Base-by-base conservation (phyloP, 2,113 vertebrate genomes). In the Tympanuchus pallidicinctus region DNA sequence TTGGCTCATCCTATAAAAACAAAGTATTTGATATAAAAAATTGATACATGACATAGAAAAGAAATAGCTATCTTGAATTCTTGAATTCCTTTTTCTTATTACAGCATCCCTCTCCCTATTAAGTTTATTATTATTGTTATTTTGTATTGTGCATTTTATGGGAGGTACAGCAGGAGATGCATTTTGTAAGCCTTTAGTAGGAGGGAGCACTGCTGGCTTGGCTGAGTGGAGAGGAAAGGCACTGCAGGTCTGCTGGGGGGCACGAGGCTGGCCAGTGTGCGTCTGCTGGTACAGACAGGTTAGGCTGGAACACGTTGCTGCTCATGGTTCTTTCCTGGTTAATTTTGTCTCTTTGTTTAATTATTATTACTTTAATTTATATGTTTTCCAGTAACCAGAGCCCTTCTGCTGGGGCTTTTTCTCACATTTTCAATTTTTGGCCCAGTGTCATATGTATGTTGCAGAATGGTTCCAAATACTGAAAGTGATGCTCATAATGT, bases 331-430 rank as follows among this genome's bases (percentile, higher is more conserved):
- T 65, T 95, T 94, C 89, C 85, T 93, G 56, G 10, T 11, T 22
- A 40, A 13, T 52, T 87, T 67, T 61, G 21, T 61, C 21, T 40
- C 36, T 28, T 64, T 64, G 16, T 40, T 64, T 45, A 34, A 64
- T 60, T 60, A 34, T 22, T 21, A 34, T 60, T 13, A 40, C 40
- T 28, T 40, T 64, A 28, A 10, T 79, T n/a, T 65, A 56, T 24
- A 67, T 14, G 48, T 90, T 92, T 96, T 86, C 20, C 72, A 78
- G 27, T 87, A 95, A 93, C 81, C 74, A 76, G 81, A 85, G 27
- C 57, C 34, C 8, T 94, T 91, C 67, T 82, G 32, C 70, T 94
- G n/a, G 8, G 22, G 81, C 63, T 86, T 86, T 85, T 89, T 81
- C 65, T 82, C 43, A 57, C 18, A 32, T 86, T 81, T 86, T 43